These are phyloP conservation scores for Phalacrocorax brasilianus DNA, from an alignment of 2,113 vertebrate species.

Conservation along the genomic window DNA sequence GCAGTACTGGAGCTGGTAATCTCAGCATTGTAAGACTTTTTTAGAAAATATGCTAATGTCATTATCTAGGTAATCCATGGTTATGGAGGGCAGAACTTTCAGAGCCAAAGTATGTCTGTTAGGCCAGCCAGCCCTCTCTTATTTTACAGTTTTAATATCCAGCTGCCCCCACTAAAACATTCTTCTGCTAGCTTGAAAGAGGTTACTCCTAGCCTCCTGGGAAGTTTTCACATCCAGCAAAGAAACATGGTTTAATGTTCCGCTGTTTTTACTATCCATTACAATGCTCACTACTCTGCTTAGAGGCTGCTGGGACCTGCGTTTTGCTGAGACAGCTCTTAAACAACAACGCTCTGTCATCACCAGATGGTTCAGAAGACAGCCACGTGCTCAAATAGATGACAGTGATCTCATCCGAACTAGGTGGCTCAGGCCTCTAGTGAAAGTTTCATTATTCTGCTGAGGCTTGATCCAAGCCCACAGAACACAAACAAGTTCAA, in stretches of 20 bases:
- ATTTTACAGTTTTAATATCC: not conserved
- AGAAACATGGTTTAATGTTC: not conserved
- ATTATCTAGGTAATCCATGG: not conserved
- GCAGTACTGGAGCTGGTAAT: not conserved
- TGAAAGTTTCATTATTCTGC: not conserved
- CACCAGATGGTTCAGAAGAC: not conserved
- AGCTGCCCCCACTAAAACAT: not conserved
- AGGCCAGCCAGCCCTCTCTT: not conserved
- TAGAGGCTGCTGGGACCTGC: not conserved
- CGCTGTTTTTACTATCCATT: not conserved
- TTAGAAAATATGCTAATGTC: not conserved
- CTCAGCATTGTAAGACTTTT: not conserved
- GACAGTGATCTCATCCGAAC: not conserved
- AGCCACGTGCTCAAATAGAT: not conserved
- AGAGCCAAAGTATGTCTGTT: not conserved
- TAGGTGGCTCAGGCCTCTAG: not conserved
- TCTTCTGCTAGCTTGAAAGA: not conserved
- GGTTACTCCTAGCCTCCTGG: not conserved
- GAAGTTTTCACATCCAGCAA: not conserved
- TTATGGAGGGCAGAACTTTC: not conserved
- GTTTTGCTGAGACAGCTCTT: not conserved
- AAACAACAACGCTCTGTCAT: not conserved
- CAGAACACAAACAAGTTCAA: not conserved
- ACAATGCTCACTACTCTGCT: not conserved
- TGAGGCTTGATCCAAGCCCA: not conserved